A percentile compares a stretch with the other conserved stretches of the same genome.
Conservation (phyloP, 2,888 invertebrate genomes). For the Sycophila texana region DNA sequence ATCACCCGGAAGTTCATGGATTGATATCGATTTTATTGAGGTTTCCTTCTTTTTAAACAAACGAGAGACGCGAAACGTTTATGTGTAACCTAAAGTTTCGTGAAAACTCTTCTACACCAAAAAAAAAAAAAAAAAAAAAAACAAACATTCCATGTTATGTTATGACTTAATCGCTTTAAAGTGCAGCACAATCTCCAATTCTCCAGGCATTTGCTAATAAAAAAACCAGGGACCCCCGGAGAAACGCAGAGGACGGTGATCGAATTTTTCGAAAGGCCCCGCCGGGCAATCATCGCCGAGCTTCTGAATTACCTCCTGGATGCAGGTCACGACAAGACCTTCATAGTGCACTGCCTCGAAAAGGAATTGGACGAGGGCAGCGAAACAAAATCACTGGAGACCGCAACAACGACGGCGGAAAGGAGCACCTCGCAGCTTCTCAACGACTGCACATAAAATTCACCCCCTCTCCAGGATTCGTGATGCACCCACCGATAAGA, state of each 20-base stretch:
- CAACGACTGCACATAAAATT: too few relatives aligned
- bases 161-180: background rate
- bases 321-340: conserved; percentile 10
- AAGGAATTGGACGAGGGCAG: background rate
- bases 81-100: too few relatives aligned
- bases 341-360: background rate
- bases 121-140: conserved; percentile 36
- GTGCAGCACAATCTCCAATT: background rate
- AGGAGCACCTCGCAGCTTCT: too few relatives aligned
- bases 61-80: background rate
- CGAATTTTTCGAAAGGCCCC: conserved; percentile 61
- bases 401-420: too few relatives aligned
- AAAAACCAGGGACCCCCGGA: conserved; percentile 52
- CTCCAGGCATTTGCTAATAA: conserved; percentile 58
- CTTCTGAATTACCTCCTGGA: conserved; percentile 61
- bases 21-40: conserved; percentile 61
- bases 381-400: too few relatives aligned
- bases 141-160: background rate
- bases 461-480: background rate
- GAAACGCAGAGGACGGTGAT: conserved; percentile 58
- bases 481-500: background rate
- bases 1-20: conserved; percentile 63
- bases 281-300: conserved; percentile 57
- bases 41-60: conserved; percentile 35
- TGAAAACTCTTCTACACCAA: background rate